Conservation (phyloP, 1,140 invertebrate genomes). For the Cotesia vestalis region DNA sequence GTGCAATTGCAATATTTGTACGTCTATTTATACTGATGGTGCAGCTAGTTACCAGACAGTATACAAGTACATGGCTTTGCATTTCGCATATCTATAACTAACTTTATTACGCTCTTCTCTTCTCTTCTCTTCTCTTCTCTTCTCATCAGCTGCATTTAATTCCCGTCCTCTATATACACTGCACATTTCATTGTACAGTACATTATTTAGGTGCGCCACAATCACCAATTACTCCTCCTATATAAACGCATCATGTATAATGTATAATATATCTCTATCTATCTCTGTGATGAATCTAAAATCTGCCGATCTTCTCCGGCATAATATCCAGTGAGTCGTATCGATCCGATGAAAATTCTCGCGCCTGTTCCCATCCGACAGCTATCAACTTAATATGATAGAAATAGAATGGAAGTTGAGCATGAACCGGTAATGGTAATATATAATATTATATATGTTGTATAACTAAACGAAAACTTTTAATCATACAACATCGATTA, state of each 20-base stretch:
- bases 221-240: conserved; percentile 35
- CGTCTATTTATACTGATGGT: no score
- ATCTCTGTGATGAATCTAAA: background rate
- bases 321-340: conserved; percentile 30
- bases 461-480: no score
- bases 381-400: background rate
- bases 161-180: background rate
- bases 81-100: no score
- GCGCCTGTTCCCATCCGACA: conserved; percentile 2
- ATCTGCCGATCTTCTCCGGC: conserved; percentile 18
- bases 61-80: no score
- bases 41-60: no score
- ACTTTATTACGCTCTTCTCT: no score
- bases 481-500: no score
- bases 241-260: no score
- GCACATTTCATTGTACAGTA: conserved; percentile 33
- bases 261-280: background rate
- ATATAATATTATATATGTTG: no score
- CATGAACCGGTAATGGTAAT: no score
- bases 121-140: conserved; percentile 14
- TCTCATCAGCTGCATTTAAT: conserved; percentile 2
- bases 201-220: conserved; percentile 38
- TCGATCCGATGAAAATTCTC: conserved; percentile 29
- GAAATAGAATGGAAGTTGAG: no score
- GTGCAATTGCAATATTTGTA: no score